Evolutionary conservation across 2,888 invertebrate genomes (phyloP).

Genomic region (Ochropleura leucogaster): DNA sequence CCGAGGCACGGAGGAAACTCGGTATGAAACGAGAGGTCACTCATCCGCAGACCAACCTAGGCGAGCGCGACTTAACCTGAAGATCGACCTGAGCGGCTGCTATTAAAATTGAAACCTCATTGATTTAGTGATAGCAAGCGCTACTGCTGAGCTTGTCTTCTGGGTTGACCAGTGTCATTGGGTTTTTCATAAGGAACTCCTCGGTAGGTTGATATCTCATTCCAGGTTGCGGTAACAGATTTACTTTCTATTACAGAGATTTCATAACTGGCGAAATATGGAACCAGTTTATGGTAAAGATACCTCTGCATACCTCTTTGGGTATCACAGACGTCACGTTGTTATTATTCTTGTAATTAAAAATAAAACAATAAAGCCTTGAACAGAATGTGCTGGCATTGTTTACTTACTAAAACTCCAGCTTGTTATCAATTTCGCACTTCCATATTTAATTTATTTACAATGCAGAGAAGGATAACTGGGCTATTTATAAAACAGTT

Average conservation of each 20-base stretch:
- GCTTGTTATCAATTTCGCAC: slow-evolving; percentile 38
- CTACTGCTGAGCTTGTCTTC: not conserved
- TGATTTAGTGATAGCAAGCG: not conserved
- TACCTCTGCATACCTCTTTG: not conserved
- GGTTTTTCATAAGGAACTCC: not conserved
- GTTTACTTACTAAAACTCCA: slow-evolving; percentile 44
- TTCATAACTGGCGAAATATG: not conserved
- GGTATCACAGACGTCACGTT: not conserved
- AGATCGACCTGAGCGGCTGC: no score
- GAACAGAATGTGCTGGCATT: slow-evolving; percentile 11
- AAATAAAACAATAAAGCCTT: slow-evolving; percentile 50
- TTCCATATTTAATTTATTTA: slow-evolving; percentile 26
- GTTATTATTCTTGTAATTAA: slow-evolving; percentile 50
- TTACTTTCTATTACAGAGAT: not conserved
- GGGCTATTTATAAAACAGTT: slow-evolving; percentile 21
- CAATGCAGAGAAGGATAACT: slow-evolving; percentile 20
- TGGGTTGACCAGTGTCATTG: not conserved
- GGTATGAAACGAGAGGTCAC: no score
- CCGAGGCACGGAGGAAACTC: no score
- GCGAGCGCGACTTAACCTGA: no score
- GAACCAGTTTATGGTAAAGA: not conserved
- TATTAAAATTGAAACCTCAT: no score
- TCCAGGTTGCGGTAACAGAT: not conserved
- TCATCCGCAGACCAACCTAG: no score
- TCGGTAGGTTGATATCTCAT: not conserved